Conservation (phyloP, 2,888 invertebrate genomes). For the Heliothis peltigera region DNA sequence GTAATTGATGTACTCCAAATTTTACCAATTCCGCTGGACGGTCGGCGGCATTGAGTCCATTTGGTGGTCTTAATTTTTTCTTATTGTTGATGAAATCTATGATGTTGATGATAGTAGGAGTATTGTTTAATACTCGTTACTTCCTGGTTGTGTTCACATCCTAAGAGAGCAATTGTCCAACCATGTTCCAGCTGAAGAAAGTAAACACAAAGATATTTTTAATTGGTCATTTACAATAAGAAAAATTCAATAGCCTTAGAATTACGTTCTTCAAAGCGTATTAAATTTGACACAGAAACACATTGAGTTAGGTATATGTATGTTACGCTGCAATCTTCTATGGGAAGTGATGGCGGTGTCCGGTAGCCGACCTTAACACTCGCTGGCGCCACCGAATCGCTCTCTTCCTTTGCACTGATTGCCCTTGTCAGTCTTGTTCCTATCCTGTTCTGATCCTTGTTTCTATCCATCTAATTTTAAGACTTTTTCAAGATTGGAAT, state of each 20-base stretch:
- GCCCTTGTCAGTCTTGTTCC: constrained; percentile 79
- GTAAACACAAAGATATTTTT: too few relatives aligned
- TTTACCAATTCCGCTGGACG: constrained; percentile 55
- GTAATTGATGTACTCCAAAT: constrained; percentile 60
- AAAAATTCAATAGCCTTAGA: too few relatives aligned
- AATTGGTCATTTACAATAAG: too few relatives aligned
- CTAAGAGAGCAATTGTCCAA: neutral
- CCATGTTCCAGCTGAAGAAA: too few relatives aligned
- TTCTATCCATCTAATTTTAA: neutral
- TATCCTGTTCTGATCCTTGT: constrained; percentile 74
- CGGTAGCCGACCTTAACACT: constrained; percentile 44
- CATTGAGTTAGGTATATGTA: too few relatives aligned
- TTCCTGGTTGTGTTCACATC: neutral
- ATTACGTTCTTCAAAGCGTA: too few relatives aligned
- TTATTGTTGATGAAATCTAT: constrained; percentile 13
- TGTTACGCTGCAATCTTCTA: neutral
- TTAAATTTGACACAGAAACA: too few relatives aligned
- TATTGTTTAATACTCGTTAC: neutral
- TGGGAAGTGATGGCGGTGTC: constrained; percentile 4
- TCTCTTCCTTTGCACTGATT: constrained; percentile 85
- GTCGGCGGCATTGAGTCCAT: constrained; percentile 45
- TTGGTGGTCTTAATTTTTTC: constrained; percentile 44
- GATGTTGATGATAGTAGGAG: neutral
- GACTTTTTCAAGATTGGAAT: too few relatives aligned
- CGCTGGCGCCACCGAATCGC: constrained; percentile 82